Evolutionary conservation across 2,797 vertebrate genomes (phyloP), one percentile per base, ranked within the genome.

Genomic region (Distichodus sexfasciatus): DNA sequence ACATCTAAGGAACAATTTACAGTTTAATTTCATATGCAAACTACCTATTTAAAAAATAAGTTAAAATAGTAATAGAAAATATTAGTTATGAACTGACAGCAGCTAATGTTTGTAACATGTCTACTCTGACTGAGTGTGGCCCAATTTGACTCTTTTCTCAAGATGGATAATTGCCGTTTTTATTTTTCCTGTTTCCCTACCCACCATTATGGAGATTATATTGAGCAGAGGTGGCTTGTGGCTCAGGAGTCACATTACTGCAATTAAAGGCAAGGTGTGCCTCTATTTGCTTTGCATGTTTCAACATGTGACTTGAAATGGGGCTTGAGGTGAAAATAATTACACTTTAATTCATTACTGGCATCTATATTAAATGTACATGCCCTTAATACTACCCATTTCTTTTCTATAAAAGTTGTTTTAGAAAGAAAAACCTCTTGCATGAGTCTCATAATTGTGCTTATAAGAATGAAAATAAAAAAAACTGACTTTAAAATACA

Each of bases 301-400:
- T 91, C 86, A 88, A 92, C 92, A 91, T 88, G 92, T 91, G 88
- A 91, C 90, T 87, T 85, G 87, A 90, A 91, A 89, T 90, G 88
- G 92, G 89, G 88, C 89, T 88, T 85, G 85, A 85, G 82, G 85
- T 83, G 86, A 91, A 91, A 90, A 89, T 91, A 90, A 94, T 92
- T 88, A 91, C 87, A 90, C 84, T 69, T 89, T 92, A 89, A 91
- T 91, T 89, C 87, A 81, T 82, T 87, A 86, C 87, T 92, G 87
- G 89, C 89, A 91, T 88, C 87, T 82, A 59, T 62, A 48, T 81
- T 85, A 86, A 87, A 63, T 86, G 82, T 86, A 85, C 31, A 79
- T 82, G 85, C 86, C 83, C 83, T 72, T 31, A 65, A 53, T 60
- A 75, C 41, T 51, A n/a, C n/a, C n/a, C n/a, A n/a, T n/a, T n/a